These are phyloP conservation scores for Coccyzus lansbergi DNA, from an alignment of 2,797 vertebrate species.

Conservation along the genomic window DNA sequence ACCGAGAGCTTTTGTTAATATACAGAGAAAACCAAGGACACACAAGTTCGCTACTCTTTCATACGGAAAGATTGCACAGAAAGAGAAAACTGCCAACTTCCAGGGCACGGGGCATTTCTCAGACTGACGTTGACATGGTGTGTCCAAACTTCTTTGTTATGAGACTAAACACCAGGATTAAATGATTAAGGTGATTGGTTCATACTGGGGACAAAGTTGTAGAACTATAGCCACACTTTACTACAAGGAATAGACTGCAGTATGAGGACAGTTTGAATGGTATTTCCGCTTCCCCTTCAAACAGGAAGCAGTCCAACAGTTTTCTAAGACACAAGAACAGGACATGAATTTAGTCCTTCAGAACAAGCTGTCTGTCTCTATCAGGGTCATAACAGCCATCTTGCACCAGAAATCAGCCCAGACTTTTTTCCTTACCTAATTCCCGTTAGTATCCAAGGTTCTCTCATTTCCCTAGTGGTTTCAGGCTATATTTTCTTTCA, in stretches of 20 bases:
- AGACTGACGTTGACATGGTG: not conserved
- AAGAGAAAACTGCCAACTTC: conserved; percentile 32
- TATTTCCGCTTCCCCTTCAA: not conserved
- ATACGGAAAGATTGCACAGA: not conserved
- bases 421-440: conserved; percentile 11
- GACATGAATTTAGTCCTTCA: not conserved
- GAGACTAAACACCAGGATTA: conserved; percentile 31
- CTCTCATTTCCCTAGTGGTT: not conserved
- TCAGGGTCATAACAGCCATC: not conserved
- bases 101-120: conserved; percentile 15
- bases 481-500: not conserved
- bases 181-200: not conserved
- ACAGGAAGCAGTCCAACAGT: conserved; percentile 30
- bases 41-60: not conserved
- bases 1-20: conserved; percentile 28
- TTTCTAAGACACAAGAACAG: conserved; percentile 36
- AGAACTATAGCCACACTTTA: conserved; percentile 56
- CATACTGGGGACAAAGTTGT: not conserved
- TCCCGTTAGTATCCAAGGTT: not conserved
- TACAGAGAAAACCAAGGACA: conserved; percentile 42
- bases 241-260: conserved; percentile 21
- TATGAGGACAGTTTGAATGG: not conserved
- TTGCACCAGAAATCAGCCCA: conserved; percentile 37
- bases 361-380: conserved; percentile 34
- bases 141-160: not conserved